Base-by-base conservation (phyloP, 2,113 vertebrate genomes). In the Zootoca vivipara region DNA sequence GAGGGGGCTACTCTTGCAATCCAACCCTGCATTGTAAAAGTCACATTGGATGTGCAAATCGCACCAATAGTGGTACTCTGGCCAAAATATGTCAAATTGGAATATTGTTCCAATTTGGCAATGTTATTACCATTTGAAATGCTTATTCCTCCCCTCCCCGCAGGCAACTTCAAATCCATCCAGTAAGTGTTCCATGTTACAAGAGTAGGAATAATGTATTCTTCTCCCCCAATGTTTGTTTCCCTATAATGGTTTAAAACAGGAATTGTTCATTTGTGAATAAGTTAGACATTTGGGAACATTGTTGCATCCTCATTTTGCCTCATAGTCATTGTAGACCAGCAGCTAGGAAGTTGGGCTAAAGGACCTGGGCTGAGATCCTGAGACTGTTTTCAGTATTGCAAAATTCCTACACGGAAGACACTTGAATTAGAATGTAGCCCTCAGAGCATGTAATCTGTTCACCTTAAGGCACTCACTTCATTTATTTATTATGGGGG, bases 251-350 rank as follows among this genome's bases (percentile, higher is more conserved):
- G 13, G 4, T 79, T 80, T 62, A 12, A 80, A 62, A 18, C 13
- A 62, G 58, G 18, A 20, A 62, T 20, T 4, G 16, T 18, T 62
- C 5, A 62, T 20, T 62, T 62, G 16, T 62, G 16, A 20, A 70
- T 30, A 56, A 92, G 67, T 84, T 83, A 69, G 86, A 89, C 84
- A 85, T 92, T 89, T 87, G 92, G 90, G 82, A 93, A 69, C 62
- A 75, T 65, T 85, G 70, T 89, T 83, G n/a, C 79, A 89, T 86
- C 35, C 86, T 83, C 87, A 74, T 93, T 93, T 85, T 83, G 78
- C 91, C 89, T 62, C 77, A 7, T 56, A n/a, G 42, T 20, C 40
- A 46, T 0, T 10, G 20, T 26, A 22, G 75, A 12, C 16, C 8
- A 30, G 69, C 90, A 3, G 22, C 20, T 77, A 42, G 74, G 38